Percentiles rank a stretch among this genome's conserved stretches.
These are phyloP conservation scores for Cyphomyrus plagiostoma DNA, from an alignment of 2,113 vertebrate species.

Conservation along the genomic window DNA sequence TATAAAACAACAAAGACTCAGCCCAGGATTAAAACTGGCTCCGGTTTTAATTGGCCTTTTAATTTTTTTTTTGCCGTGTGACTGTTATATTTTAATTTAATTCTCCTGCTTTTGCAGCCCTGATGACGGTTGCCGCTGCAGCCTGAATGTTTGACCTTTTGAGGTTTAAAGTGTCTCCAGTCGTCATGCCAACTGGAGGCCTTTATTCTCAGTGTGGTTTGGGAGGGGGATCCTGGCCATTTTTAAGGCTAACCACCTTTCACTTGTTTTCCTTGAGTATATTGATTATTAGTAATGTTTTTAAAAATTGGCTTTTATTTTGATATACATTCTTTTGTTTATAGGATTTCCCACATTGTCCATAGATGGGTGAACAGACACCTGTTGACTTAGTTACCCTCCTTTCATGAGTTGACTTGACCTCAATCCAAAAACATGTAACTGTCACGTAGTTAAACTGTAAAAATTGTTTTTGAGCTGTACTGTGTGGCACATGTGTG, in stretches of 20 bases:
- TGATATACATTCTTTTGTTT: background rate
- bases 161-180: background rate
- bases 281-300: background rate
- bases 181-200: background rate
- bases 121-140: no score
- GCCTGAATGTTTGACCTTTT: background rate
- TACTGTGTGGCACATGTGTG: background rate
- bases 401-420: background rate
- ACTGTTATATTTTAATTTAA: background rate
- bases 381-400: background rate
- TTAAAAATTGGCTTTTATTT: background rate
- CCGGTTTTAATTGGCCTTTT: background rate
- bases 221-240: background rate
- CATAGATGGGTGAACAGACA: background rate
- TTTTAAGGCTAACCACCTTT: slow-evolving; percentile 5
- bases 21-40: background rate
- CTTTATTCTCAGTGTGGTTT: background rate
- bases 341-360: background rate
- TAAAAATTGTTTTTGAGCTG: background rate
- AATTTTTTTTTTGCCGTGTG: background rate
- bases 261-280: slow-evolving; percentile 8
- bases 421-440: background rate
- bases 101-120: background rate
- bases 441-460: background rate
- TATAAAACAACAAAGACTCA: background rate